Conservation (phyloP, 2,888 invertebrate genomes). For the Beris chalybata region DNA sequence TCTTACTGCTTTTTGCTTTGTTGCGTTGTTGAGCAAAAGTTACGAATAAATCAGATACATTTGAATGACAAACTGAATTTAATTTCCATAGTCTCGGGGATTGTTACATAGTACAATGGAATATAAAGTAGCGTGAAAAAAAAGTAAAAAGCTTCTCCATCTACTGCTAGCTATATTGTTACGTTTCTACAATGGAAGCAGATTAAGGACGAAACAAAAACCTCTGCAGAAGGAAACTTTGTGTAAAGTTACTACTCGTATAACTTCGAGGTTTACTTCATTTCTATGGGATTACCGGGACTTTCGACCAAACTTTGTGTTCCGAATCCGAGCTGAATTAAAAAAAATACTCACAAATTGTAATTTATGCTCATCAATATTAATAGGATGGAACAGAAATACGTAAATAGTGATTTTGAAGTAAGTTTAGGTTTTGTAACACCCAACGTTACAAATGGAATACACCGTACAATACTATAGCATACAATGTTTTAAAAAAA, state of each 20-base stretch:
- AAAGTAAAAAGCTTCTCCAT: constrained; percentile 6
- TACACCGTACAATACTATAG: no score
- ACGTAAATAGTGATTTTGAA: no score
- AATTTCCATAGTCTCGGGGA: constrained; percentile 24
- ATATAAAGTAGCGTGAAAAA: constrained; percentile 12
- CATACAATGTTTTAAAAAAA: no score
- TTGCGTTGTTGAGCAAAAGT: no score
- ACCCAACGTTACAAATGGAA: no score
- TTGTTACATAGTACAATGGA: constrained; percentile 17
- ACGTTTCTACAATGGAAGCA: constrained; percentile 7
- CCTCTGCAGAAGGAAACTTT: constrained; percentile 15
- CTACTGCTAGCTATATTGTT: neutral
- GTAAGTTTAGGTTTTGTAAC: no score
- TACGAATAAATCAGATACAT: neutral
- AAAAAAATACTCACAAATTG: no score
- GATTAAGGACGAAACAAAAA: constrained; percentile 28
- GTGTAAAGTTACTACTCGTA: constrained; percentile 8
- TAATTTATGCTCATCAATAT: no score
- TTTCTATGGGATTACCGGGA: constrained; percentile 25
- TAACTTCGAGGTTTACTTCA: constrained; percentile 24
- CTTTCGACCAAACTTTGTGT: constrained; percentile 17
- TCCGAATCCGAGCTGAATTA: no score
- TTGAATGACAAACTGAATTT: constrained; percentile 16
- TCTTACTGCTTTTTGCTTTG: no score
- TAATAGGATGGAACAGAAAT: no score